Base-by-base conservation (phyloP, 2,888 invertebrate genomes). In the Nomada ruficornis region DNA sequence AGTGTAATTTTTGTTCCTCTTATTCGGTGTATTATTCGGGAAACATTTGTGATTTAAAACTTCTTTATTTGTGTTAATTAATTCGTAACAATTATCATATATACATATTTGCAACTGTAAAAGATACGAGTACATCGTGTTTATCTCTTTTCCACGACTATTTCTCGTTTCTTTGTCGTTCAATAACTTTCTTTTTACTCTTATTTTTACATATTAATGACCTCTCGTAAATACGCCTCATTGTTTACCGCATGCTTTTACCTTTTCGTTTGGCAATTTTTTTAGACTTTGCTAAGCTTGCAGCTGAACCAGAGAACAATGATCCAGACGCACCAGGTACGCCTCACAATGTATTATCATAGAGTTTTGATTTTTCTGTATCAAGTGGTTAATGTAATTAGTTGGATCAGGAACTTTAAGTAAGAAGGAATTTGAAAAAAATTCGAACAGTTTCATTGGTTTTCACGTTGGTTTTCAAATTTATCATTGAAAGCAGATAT, bases 261-360 rank as follows among this genome's bases (percentile, higher is more conserved):
- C 91, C 83, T 91, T 91, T 91, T 91, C 87, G 90, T 92, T 93
- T 92, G 91, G 81, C 90, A 84, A 88, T 91, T 91, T 91, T 91
- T 92, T 89, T 92, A 93, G 93, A 93, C 92, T 93, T 91, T 92
- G 90, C 93, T 93, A 93, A 92, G 89, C 88, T 93, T 91, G 92
- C 92, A 91, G 92, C 91, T 82, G 91, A 90, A 76, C 93, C 91
- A 86, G 93, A 91, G 42, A 84, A 87, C 86, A 90, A 86, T 77
- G 93, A 93, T 86, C 84, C 86, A 63, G 93, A 93, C 50, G 81
- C 80, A 78, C 84, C 92, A 93, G 92, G 93, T 93, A 93, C 79
- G 92, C 62, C 18, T 62, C 63, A 78, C 52, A 67, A 36, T 71
- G 55, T 75, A 73, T 72, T 82, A 69, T 78, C 29, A 26, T 50